Evolutionary conservation across 1,140 invertebrate genomes (phyloP).

Genomic region (Sarcophaga bullata): DNA sequence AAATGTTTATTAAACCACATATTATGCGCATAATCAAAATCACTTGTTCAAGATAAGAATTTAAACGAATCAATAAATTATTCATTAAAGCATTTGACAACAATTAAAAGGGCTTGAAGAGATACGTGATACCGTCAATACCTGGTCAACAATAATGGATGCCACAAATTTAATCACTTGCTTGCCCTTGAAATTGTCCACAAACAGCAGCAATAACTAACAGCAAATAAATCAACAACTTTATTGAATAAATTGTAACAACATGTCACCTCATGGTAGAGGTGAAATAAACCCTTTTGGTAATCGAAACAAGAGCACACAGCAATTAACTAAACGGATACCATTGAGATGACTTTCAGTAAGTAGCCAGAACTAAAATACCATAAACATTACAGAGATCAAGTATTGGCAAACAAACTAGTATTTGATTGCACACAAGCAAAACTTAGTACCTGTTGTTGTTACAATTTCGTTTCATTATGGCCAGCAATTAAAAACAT

Average conservation of each 20-base stretch:
- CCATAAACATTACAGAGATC: neutral
- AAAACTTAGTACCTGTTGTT: neutral
- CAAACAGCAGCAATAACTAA: neutral
- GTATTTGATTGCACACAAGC: neutral
- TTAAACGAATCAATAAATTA: conserved; percentile 3
- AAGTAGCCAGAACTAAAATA: neutral
- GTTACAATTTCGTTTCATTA: conserved; percentile 3
- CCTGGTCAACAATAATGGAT: neutral
- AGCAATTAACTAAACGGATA: neutral
- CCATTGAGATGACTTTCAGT: neutral
- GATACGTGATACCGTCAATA: neutral
- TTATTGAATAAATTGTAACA: conserved; percentile 21
- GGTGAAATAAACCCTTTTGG: neutral
- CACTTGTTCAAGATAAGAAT: conserved; percentile 16
- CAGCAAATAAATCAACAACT: conserved; percentile 29
- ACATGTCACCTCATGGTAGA: neutral
- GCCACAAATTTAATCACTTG: neutral
- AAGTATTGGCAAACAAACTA: neutral
- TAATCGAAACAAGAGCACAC: neutral
- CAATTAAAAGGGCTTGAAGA: conserved; percentile 17
- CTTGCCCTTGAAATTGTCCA: neutral
- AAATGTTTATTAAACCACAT: neutral
- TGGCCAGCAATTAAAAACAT: conserved; percentile 28
- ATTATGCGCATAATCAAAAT: conserved; percentile 30
- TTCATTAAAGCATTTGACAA: neutral